Conservation (phyloP, 35 echinoderm and acorn worm species). For the Holothuria glaberrima region DNA sequence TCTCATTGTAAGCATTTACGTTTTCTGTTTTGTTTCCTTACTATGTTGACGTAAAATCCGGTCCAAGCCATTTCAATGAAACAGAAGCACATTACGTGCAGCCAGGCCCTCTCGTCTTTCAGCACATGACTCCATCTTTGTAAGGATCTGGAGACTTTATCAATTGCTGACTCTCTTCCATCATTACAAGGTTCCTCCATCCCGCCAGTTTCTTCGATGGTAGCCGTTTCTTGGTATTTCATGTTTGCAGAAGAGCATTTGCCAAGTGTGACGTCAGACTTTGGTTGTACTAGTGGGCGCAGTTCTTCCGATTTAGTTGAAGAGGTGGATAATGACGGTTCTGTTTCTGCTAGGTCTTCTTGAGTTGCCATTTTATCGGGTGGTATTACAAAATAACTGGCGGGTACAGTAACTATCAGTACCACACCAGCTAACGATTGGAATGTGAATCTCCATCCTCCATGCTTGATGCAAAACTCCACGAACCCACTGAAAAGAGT, state of each 20-base stretch:
- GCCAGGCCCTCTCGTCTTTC: background rate
- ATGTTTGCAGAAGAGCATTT: no score
- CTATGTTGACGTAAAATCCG: background rate
- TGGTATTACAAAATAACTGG: background rate
- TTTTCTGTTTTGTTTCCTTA: background rate
- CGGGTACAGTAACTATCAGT: background rate
- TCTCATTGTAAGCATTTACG: no score
- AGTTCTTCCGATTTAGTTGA: no score
- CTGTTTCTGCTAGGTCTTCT: background rate
- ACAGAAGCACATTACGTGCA: background rate
- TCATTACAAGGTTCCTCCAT: no score
- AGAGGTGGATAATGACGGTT: no score
- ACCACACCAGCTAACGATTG: background rate
- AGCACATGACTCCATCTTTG: background rate
- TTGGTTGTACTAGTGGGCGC: no score
- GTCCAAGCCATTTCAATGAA: constrained; percentile 13
- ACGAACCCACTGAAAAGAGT: background rate
- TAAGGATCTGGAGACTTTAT: no score
- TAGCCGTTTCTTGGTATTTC: no score
- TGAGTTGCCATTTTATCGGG: background rate
- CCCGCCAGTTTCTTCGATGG: no score
- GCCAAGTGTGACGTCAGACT: no score
- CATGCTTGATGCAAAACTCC: background rate
- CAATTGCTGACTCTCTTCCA: no score
- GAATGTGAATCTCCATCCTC: background rate